phyloP scores from a whole-genome alignment of 2,888 invertebrate genomes.

The Conops quadrifasciatus region DNA sequence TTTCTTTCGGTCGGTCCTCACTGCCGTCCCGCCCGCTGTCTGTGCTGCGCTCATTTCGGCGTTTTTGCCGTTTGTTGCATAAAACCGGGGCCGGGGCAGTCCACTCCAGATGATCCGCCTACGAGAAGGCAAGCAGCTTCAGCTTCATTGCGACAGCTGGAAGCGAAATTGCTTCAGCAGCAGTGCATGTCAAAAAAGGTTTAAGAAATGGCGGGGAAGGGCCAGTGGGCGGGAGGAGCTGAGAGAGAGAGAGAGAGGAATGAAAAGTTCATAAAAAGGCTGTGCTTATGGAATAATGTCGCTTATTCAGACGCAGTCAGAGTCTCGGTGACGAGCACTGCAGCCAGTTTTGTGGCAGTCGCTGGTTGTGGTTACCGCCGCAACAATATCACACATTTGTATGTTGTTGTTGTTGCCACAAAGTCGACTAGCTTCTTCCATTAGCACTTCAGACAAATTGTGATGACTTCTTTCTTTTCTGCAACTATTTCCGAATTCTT shows the following conservation, averaged over 20 bases:
- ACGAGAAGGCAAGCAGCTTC: constrained; percentile 11
- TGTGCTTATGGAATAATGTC: constrained; percentile 10
- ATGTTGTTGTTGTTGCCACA: background rate
- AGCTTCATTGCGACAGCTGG: constrained; percentile 22
- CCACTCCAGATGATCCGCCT: constrained; percentile 12
- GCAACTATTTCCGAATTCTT: background rate
- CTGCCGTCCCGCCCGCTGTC: background rate
- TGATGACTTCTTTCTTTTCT: constrained; percentile 12
- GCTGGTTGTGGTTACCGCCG: no score
- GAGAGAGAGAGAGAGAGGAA: background rate
- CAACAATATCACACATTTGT: no score
- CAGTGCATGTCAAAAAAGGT: constrained; percentile 16
- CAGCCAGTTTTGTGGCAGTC: no score
- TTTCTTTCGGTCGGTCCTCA: background rate
- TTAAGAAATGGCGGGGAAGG: no score
- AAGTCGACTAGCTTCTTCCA: constrained; percentile 10
- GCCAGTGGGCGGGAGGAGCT: background rate
- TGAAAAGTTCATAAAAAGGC: background rate
- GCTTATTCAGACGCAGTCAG: background rate
- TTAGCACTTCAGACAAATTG: constrained; percentile 32
- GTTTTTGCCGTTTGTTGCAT: constrained; percentile 1
- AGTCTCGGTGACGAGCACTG: background rate
- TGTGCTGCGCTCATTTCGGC: background rate
- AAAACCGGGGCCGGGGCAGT: background rate
- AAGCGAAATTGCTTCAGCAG: constrained; percentile 4